Base-by-base conservation (phyloP, 1,140 invertebrate species). In the Papilio helenus region DNA sequence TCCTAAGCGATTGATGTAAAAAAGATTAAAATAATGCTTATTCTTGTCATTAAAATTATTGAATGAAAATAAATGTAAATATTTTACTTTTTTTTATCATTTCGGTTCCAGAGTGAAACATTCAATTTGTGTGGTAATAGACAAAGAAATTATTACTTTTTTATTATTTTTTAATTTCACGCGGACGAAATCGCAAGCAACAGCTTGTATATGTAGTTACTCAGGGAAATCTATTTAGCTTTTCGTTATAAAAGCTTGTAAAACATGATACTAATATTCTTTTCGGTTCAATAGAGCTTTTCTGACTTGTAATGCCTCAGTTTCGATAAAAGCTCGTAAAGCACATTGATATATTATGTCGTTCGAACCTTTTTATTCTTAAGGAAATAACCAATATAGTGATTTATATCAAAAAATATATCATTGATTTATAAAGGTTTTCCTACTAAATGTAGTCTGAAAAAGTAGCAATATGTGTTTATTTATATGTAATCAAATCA, bases 361-460 rank as follows among this genome's bases (percentile, higher is more conserved):
- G 61, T 65, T 65, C 29, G 61, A 29, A 65, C 26, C 61, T 65
- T 65, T 65, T 65, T 65, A 65, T 65, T 65, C 10, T 29, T 16
- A 68, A 10, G 61, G 61, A 68, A 68, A 68, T 68, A 68, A 68
- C 61, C 61, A 68, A 68, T 68, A 68, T 68, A 68, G 61, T 68
- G 61, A 68, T 68, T 68, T 68, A 68, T 68, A 29, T 23, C n/a
- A 7, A 5, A 8, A 58, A 58, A 23, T 12, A 58, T 68, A 16
- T 68, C 14, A 5, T 34, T 29, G 61, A 29, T 68, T 68, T 68
- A 29, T 68, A 18, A 68, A 12, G 14, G 23, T 29, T 18, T 29
- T 29, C 26, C 12, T 68, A 29, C 14, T 68, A 14, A 68, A 68
- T 68, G 26, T 29, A 68, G 26, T 68, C 26, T 34, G 26, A 68